These are phyloP conservation scores for Acronicta psi DNA, from an alignment of 2,888 invertebrate genomes.

Conservation along the genomic window DNA sequence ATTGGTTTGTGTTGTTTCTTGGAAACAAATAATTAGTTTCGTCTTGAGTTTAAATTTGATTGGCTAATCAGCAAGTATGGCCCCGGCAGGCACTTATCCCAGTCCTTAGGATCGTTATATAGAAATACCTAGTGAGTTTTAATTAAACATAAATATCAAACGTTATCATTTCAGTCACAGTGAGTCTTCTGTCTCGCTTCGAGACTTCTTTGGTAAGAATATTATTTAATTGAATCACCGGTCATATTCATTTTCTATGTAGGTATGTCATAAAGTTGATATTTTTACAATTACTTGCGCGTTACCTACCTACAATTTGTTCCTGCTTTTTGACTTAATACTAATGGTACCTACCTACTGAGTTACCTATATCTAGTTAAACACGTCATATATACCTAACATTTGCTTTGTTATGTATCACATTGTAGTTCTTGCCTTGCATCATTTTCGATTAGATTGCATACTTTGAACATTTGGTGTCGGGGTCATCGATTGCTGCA, in stretches of 20 bases:
- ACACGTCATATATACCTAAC: background rate
- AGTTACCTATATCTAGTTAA: conserved; percentile 2
- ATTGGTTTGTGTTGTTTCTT: background rate
- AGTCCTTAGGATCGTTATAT: background rate
- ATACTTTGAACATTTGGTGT: conserved; percentile 39
- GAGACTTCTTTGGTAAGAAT: conserved; percentile 59
- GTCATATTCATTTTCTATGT: conserved; percentile 18
- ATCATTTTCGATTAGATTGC: conserved; percentile 19
- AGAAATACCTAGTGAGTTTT: background rate
- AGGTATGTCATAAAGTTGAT: conserved; percentile 20
- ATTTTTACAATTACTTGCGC: conserved; percentile 8
- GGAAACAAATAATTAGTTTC: background rate
- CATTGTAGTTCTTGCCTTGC: conserved; percentile 8
- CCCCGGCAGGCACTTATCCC: too few species aligned
- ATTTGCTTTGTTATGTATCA: conserved; percentile 11
- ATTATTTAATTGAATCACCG: conserved; percentile 38
- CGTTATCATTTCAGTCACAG: conserved; percentile 56
- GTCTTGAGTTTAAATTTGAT: background rate
- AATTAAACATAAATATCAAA: conserved; percentile 22
- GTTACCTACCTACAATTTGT: background rate
- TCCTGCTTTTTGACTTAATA: conserved; percentile 21
- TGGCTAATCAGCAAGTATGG: background rate
- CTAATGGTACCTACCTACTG: too few species aligned
- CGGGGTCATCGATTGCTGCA: conserved; percentile 14
- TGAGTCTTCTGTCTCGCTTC: conserved; percentile 56